These are phyloP conservation scores for Phalera bucephala DNA, from an alignment of 2,888 invertebrate species.

Conservation along the genomic window DNA sequence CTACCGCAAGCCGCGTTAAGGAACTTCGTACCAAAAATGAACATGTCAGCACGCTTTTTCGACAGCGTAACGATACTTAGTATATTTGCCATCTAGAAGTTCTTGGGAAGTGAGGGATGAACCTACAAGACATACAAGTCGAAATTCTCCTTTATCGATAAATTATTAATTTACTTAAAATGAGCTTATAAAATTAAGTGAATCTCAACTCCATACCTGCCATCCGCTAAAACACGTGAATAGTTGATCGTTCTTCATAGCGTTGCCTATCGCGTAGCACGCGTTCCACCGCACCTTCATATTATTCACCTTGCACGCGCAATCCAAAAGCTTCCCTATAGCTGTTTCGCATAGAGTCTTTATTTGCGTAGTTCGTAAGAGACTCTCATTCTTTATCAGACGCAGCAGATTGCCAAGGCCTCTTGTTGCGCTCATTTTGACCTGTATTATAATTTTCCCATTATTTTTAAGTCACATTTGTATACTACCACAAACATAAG, in stretches of 20 bases:
- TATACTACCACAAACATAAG: no score
- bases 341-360: constrained; percentile 82
- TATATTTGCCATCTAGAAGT: no score
- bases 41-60: no score
- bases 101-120: no score
- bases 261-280: constrained; percentile 92
- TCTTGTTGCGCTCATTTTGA: constrained; percentile 90
- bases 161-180: no score
- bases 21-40: no score
- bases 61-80: no score
- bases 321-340: constrained; percentile 86
- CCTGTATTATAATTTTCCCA: constrained; percentile 53
- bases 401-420: constrained; percentile 91
- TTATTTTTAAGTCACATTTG: no score
- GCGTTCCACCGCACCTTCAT: constrained; percentile 97
- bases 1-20: no score
- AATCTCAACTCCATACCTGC: constrained; percentile 80
- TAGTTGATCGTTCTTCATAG: constrained; percentile 85
- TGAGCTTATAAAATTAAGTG: no score
- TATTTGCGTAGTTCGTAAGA: constrained; percentile 72
- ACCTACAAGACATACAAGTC: no score
- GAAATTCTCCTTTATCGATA: no score
- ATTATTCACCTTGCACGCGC: constrained; percentile 86
- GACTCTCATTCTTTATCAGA: constrained; percentile 79
- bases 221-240: constrained; percentile 74